phyloP scores from a whole-genome alignment of 2,797 vertebrate genomes.

The Hyperoplus lanceolatus region DNA sequence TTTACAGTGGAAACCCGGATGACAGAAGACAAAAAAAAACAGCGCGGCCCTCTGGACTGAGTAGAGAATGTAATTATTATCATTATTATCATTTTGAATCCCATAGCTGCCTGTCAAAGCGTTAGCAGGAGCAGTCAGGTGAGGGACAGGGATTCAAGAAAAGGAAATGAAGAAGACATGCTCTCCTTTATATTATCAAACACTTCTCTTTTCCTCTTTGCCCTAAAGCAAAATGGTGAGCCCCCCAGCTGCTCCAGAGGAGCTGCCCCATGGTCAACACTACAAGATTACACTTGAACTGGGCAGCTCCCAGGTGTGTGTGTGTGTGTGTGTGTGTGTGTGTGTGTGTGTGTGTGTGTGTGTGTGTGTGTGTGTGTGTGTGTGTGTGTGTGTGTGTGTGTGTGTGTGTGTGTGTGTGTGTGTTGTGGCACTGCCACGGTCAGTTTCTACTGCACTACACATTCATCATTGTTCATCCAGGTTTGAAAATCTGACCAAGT shows the following conservation, averaged over 20 bases:
- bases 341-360: constrained; percentile 18
- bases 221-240: constrained; percentile 24
- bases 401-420: constrained; percentile 10
- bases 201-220: constrained; percentile 2
- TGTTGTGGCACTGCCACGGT: constrained; percentile 1
- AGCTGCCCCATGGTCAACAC: constrained; percentile 41
- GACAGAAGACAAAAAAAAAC: not conserved
- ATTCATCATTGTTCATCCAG: constrained; percentile 5
- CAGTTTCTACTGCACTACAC: constrained; percentile 5
- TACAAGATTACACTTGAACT: constrained; percentile 62
- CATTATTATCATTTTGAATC: constrained; percentile 4
- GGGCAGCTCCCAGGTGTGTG: constrained; percentile 47
- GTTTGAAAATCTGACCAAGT: not conserved
- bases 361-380: constrained; percentile 20
- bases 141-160: constrained; percentile 19
- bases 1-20: not conserved
- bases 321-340: constrained; percentile 20
- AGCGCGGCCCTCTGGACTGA: constrained; percentile 2
- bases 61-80: constrained; percentile 8
- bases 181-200: constrained; percentile 8
- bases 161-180: constrained; percentile 35
- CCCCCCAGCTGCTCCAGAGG: constrained; percentile 20
- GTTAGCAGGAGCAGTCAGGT: constrained; percentile 7
- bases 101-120: constrained; percentile 8
- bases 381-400: not conserved